These are phyloP conservation scores for Abrostola tripartita DNA, from an alignment of 2,888 invertebrate species.

Conservation along the genomic window DNA sequence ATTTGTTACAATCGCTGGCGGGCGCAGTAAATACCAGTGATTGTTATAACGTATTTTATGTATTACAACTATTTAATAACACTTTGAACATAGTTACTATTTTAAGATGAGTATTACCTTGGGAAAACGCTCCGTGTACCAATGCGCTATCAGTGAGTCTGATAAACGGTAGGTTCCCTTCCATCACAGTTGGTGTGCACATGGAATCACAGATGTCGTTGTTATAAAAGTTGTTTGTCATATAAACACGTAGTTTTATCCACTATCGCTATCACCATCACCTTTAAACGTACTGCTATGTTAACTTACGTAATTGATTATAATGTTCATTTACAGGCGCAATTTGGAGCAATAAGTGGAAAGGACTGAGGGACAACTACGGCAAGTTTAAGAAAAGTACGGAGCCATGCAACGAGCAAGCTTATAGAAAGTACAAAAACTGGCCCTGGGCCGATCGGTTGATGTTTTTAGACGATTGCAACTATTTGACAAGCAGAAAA, in stretches of 20 bases:
- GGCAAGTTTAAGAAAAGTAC: constrained; percentile 45
- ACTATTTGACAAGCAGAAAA: neutral
- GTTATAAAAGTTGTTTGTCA: too few relatives aligned
- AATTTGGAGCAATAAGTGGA: constrained; percentile 49
- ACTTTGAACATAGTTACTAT: too few relatives aligned
- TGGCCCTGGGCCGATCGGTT: constrained; percentile 54
- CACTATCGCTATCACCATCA: too few relatives aligned
- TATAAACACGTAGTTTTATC: too few relatives aligned
- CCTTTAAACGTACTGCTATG: too few relatives aligned
- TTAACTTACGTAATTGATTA: too few relatives aligned
- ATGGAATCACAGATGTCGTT: neutral
- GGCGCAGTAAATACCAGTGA: too few relatives aligned
- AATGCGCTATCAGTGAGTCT: too few relatives aligned
- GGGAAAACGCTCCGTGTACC: too few relatives aligned
- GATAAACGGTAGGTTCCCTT: neutral
- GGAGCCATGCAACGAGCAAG: constrained; percentile 9
- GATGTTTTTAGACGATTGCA: constrained; percentile 35
- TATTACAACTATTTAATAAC: too few relatives aligned
- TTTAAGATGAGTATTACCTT: too few relatives aligned
- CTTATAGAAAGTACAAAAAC: constrained; percentile 52
- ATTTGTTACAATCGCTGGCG: neutral
- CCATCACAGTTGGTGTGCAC: neutral
- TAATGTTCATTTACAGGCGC: constrained; percentile 35
- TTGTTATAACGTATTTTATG: too few relatives aligned
- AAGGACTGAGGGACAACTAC: constrained; percentile 51